Evolutionary conservation across 1,140 invertebrate species (phyloP).

Genomic region (Limonius californicus): DNA sequence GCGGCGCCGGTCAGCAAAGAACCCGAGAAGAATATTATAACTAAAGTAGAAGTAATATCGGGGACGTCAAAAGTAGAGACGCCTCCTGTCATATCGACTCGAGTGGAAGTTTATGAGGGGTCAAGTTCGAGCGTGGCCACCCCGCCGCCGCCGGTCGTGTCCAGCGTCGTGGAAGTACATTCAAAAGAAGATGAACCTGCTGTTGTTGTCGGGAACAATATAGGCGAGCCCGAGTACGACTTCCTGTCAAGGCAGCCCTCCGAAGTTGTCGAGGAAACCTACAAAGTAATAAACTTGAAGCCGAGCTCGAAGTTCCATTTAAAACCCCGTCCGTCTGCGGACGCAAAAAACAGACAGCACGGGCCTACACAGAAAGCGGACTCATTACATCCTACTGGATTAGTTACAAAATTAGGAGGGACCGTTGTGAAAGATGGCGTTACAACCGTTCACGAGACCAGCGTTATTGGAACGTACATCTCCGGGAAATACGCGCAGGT

Average conservation of each 20-base stretch:
- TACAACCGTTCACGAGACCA: slow-evolving; percentile 82
- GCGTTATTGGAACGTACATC: slow-evolving; percentile 82
- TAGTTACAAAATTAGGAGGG: slow-evolving; percentile 76
- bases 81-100: slow-evolving; percentile 44
- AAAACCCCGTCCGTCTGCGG: slow-evolving; percentile 52
- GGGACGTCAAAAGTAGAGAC: slow-evolving; percentile 46
- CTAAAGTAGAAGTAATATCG: slow-evolving; percentile 56
- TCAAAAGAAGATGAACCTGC: slow-evolving; percentile 45
- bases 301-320: slow-evolving; percentile 47
- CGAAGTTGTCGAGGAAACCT: slow-evolving; percentile 55
- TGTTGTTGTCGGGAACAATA: slow-evolving; percentile 60
- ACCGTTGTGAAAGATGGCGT: slow-evolving; percentile 77
- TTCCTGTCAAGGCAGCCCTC: slow-evolving; percentile 76
- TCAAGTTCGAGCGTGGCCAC: slow-evolving; percentile 36
- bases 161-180: slow-evolving; percentile 52
- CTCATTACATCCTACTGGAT: slow-evolving; percentile 63
- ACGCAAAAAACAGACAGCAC: slow-evolving; percentile 45
- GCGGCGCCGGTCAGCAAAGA: slow-evolving; percentile 33
- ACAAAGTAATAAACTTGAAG: slow-evolving; percentile 51
- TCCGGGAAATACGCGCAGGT: slow-evolving; percentile 84
- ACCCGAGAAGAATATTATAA: slow-evolving; percentile 50
- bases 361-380: slow-evolving; percentile 50
- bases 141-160: slow-evolving; percentile 45
- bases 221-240: slow-evolving; percentile 76
- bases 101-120: slow-evolving; percentile 50